phyloP scores from a whole-genome alignment of 2,888 invertebrate species.

The Hipparchia sbordonii region DNA sequence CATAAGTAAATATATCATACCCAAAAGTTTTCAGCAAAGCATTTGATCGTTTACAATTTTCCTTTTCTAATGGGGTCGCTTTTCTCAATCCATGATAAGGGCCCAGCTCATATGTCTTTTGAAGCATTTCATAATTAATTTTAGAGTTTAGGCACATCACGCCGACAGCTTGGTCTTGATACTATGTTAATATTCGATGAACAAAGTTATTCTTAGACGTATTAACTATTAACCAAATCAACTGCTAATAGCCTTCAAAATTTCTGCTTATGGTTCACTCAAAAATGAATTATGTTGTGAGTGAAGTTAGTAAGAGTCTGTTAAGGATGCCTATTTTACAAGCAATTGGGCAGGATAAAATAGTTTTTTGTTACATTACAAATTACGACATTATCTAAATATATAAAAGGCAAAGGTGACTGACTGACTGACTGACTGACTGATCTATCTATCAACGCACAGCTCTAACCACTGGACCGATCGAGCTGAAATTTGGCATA shows the following conservation, averaged over 20 bases:
- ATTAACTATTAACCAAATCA: background rate
- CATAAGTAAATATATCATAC: slow-evolving; percentile 46
- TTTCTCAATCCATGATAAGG: slow-evolving; percentile 82
- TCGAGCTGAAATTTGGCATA: too few species aligned
- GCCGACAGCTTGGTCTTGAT: slow-evolving; percentile 71
- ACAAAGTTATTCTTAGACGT: too few species aligned
- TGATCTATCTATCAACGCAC: too few species aligned
- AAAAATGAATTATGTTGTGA: background rate
- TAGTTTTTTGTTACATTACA: too few species aligned
- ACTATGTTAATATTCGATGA: slow-evolving; percentile 19
- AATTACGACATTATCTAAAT: too few species aligned
- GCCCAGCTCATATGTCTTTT: slow-evolving; percentile 74
- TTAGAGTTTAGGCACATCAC: slow-evolving; percentile 83
- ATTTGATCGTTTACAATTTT: slow-evolving; percentile 56
- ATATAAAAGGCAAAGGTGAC: too few species aligned
- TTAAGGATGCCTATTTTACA: background rate
- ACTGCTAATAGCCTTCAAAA: background rate
- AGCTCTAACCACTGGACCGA: too few species aligned
- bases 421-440: too few species aligned
- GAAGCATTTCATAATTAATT: slow-evolving; percentile 81
- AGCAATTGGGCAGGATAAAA: background rate
- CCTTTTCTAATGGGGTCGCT: slow-evolving; percentile 63
- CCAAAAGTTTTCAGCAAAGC: slow-evolving; percentile 57
- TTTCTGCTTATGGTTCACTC: background rate
- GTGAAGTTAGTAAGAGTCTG: background rate